Conservation (phyloP, 2,797 vertebrate genomes). For the Sebastes hubbsi region DNA sequence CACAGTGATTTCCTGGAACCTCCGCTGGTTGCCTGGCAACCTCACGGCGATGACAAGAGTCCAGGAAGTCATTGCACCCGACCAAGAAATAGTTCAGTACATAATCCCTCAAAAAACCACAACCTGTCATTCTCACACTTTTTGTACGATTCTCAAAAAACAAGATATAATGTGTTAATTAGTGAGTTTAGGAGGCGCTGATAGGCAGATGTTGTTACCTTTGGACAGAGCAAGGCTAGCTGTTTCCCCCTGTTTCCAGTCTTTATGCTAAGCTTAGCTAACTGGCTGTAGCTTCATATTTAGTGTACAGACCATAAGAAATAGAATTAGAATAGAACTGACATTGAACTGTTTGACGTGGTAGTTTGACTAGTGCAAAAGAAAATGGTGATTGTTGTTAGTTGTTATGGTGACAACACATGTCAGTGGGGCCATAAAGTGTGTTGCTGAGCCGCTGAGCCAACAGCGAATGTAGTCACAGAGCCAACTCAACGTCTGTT, state of each 20-base stretch:
- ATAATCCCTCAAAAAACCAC: background rate
- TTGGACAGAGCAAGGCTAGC: background rate
- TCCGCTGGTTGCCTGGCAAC: background rate
- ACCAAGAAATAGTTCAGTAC: background rate
- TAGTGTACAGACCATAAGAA: background rate
- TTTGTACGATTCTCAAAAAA: background rate
- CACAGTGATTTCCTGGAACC: background rate
- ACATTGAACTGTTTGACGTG: too few species aligned
- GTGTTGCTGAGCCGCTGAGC: too few species aligned
- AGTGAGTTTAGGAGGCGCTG: too few species aligned
- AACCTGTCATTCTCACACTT: background rate
- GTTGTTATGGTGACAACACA: too few species aligned
- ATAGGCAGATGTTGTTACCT: fast-evolving
- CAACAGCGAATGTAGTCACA: too few species aligned
- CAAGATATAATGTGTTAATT: background rate
- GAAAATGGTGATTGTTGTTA: too few species aligned
- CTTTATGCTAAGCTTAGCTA: background rate
- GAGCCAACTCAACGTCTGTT: too few species aligned
- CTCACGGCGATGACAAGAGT: background rate
- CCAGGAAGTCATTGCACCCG: background rate
- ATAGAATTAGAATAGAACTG: too few species aligned
- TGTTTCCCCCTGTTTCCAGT: background rate
- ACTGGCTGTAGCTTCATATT: background rate
- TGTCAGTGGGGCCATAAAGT: too few species aligned
- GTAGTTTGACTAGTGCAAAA: too few species aligned